Evolutionary conservation across 2,888 invertebrate genomes (phyloP), one percentile per base, ranked within the genome.

Genomic region (Syritta pipiens): DNA sequence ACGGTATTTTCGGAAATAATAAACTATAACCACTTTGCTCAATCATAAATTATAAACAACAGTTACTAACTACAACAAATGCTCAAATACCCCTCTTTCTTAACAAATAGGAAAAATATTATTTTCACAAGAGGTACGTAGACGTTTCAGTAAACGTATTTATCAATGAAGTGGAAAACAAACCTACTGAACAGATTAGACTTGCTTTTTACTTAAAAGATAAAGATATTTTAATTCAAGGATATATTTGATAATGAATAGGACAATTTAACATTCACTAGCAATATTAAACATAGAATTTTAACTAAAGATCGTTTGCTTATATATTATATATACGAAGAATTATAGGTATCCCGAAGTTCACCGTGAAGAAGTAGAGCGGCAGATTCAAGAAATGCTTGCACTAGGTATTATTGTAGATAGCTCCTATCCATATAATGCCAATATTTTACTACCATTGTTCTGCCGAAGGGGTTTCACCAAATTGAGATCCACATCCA

Each of bases 341-440:
- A n/a, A 32, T 2, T 81, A 81, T 35, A 30, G 81, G 5, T 81
- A 81, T 22, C 68, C 81, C 5, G 49, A 63, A 42, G 48, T 81
- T 6, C 76, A 81, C 49, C 10, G 72, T 14, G 9, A 62, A 20
- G 72, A 81, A 48, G 81, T 71, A 0, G 59, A 72, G 12, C 12
- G 35, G 12, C 69, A 81, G 26, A 81, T 75, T 9, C 10, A 55
- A n/a, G n/a, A n/a, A n/a, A n/a, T n/a, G n/a, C n/a, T n/a, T n/a
- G n/a, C n/a, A n/a, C n/a, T n/a, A n/a, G n/a, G n/a, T n/a, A n/a
- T n/a, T n/a, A n/a, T n/a, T n/a, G n/a, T n/a, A n/a, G n/a, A n/a
- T n/a, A n/a, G n/a, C n/a, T n/a, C n/a, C n/a, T n/a, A n/a, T n/a
- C n/a, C n/a, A n/a, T n/a, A n/a, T n/a, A n/a, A n/a, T n/a, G n/a